Base-by-base conservation (phyloP, 2,888 invertebrate genomes). In the Falcaria lacertinaria region DNA sequence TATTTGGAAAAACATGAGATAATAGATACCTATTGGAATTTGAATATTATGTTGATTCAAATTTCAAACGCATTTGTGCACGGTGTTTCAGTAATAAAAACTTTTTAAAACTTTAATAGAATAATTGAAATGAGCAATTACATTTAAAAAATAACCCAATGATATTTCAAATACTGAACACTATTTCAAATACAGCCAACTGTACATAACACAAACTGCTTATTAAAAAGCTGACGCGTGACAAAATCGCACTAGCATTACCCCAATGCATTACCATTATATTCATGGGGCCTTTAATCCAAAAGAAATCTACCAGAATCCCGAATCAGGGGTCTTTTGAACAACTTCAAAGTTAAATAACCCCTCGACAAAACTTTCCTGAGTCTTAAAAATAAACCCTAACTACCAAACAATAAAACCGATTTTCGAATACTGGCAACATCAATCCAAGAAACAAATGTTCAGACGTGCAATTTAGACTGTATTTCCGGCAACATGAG, bases 401-500 rank as follows among this genome's bases (percentile, higher is more conserved):
- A 71, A 47, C n/a, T 1, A 13, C 7, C 1, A 13, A 25, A 42
- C 33, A 42, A 64, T 73, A 86, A 62, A 71, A 77, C 50, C 42
- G 48, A 63, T 58, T 76, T 74, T 73, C 33, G 50, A 57, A 62
- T 48, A 43, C 39, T 42, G 42, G 36, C 35, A 28, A 39, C 39
- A 53, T 50, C 63, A 69, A 77, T 75, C 67, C 64, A 66, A 78
- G 81, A 81, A 84, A 85, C 84, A 85, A 86, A 86, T 77, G 85
- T 73, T 71, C 78, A 79, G 64, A 71, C 77, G 77, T 79, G 85
- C 89, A 89, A 88, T 88, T 88, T 87, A 76, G 83, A 86, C 88
- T 87, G 86, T 88, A 88, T 88, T 80, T 89, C 88, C 88, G 85
- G 80, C 73, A 73, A 87, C 89, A 89, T 85, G 88, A 78, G 89